phyloP scores from a whole-genome alignment of 2,888 invertebrate species.

The Xestia xanthographa region DNA sequence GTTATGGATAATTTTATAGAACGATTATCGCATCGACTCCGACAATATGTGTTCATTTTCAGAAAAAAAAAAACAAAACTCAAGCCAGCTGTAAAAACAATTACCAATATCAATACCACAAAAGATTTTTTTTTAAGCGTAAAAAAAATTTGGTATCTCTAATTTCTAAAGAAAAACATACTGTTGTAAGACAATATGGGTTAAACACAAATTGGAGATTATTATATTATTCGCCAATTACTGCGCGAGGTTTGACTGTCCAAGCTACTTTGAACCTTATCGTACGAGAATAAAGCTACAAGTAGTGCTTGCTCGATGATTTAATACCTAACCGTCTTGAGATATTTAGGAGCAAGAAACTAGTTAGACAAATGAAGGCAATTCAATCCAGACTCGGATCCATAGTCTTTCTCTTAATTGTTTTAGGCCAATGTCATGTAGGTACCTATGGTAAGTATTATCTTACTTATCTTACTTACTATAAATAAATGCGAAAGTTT shows the following conservation, averaged over 20 bases:
- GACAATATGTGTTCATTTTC: not conserved
- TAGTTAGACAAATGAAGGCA: slow-evolving; percentile 35
- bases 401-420: slow-evolving; percentile 6
- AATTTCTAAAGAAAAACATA: not conserved
- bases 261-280: slow-evolving; percentile 13
- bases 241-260: not conserved
- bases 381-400: slow-evolving; percentile 39
- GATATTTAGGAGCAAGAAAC: slow-evolving; percentile 16
- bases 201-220: slow-evolving; percentile 18
- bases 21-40: not conserved
- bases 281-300: not conserved
- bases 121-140: no score
- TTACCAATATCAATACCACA: not conserved
- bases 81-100: not conserved
- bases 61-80: not conserved
- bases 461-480: not conserved
- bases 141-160: not conserved
- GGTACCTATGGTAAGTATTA: not conserved
- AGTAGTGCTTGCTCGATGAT: slow-evolving; percentile 4
- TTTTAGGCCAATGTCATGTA: not conserved
- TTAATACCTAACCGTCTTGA: slow-evolving; percentile 16
- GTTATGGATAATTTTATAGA: not conserved
- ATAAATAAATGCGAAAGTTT: no score
- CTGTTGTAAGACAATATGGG: slow-evolving; percentile 6
- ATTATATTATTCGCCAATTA: slow-evolving; percentile 24